Conservation (phyloP, 2,113 vertebrate genomes). For the Pseudorectes ferrugineus region DNA sequence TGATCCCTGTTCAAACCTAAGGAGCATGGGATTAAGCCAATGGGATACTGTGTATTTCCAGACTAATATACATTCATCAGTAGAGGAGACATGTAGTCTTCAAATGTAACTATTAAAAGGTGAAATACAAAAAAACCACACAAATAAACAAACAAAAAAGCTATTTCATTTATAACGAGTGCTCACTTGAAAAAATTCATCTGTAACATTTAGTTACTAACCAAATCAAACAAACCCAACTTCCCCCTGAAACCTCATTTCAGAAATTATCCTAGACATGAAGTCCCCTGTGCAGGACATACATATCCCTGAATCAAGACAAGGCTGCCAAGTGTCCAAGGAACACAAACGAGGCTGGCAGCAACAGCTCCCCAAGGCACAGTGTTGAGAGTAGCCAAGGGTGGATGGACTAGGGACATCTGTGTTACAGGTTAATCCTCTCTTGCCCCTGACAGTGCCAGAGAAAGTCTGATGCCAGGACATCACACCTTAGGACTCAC, state of each 20-base stretch:
- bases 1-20: neutral
- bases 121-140: neutral
- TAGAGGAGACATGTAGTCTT: neutral
- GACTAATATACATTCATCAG: neutral
- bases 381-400: neutral
- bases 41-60: neutral
- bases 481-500: neutral
- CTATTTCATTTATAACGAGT: neutral
- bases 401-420: neutral
- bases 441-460: neutral
- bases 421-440: neutral
- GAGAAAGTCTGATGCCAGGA: neutral
- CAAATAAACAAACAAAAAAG: neutral
- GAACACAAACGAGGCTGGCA: neutral
- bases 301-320: accelerated
- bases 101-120: neutral
- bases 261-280: neutral
- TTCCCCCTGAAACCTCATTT: neutral
- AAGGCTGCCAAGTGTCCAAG: neutral
- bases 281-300: neutral
- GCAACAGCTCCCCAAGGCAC: neutral
- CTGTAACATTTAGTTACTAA: neutral
- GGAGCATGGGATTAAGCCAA: neutral
- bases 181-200: neutral
- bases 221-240: neutral